Conservation (phyloP, 2,888 invertebrate genomes). For the Eristalinus aeneus region DNA sequence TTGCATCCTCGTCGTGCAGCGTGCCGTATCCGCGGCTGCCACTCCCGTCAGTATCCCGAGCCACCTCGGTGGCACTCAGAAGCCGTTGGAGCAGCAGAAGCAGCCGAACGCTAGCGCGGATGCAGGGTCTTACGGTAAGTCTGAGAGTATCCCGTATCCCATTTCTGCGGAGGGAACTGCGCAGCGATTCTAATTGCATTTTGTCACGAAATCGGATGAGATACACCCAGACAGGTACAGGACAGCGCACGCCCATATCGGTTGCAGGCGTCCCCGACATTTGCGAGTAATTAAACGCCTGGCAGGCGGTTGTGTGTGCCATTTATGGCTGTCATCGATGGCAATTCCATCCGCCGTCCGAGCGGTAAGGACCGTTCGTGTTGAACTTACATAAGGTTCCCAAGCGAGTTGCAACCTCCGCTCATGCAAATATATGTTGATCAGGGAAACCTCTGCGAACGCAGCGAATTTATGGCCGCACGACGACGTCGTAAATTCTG, state of each 20-base stretch:
- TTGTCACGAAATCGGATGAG: conserved; percentile 75
- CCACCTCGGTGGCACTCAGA: conserved; percentile 1
- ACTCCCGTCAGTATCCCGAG: not conserved
- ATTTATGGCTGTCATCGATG: conserved; percentile 64
- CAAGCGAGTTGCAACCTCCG: conserved; percentile 23
- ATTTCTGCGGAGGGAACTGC: conserved; percentile 1
- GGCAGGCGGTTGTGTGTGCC: conserved; percentile 43
- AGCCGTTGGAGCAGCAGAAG: conserved; percentile 18
- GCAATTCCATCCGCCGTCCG: conserved; percentile 13
- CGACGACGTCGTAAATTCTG: conserved; percentile 43
- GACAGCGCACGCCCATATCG: not conserved
- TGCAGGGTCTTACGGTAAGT: conserved; percentile 65
- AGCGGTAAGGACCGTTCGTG: conserved; percentile 11
- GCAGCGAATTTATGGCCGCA: conserved; percentile 57
- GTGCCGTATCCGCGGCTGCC: conserved; percentile 28
- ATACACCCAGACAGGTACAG: conserved; percentile 22
- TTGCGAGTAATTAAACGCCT: conserved; percentile 60
- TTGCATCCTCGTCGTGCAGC: conserved; percentile 62
- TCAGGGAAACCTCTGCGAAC: conserved; percentile 38
- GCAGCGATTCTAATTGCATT: conserved; percentile 76
- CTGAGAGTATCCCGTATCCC: not conserved
- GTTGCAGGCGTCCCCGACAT: not conserved
- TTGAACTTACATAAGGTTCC: conserved; percentile 23
- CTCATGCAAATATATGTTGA: conserved; percentile 62
- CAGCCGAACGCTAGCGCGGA: conserved; percentile 25